These are phyloP conservation scores for Chamaea fasciata DNA, from an alignment of 2,113 vertebrate species.

Conservation along the genomic window DNA sequence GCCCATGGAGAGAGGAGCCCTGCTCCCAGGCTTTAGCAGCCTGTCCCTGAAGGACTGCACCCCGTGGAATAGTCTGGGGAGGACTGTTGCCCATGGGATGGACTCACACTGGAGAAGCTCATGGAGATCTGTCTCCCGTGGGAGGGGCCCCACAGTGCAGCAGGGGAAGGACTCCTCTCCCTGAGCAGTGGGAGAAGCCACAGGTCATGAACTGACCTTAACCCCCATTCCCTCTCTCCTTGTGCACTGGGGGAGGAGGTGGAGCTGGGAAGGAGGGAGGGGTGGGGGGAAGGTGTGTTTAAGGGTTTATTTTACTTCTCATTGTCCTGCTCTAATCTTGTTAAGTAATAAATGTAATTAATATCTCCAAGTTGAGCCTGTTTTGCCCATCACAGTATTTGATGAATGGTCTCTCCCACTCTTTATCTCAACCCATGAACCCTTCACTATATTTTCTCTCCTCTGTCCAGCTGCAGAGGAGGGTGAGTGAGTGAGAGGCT, in stretches of 20 bases:
- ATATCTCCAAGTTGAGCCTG: not conserved
- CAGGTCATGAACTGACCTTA: too few species aligned
- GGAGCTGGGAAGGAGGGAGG: not conserved
- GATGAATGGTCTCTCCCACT: not conserved
- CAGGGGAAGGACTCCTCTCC: not conserved
- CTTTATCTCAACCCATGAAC: not conserved
- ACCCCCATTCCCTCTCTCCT: not conserved
- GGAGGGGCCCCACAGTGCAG: not conserved
- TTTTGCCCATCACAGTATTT: not conserved
- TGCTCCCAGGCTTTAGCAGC: not conserved
- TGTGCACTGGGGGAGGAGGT: not conserved
- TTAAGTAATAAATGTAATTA: not conserved
- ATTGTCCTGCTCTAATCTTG: not conserved
- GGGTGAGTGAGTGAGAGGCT: not conserved
- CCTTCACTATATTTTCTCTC: not conserved
- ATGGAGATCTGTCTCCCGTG: not conserved
- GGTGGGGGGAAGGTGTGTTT: not conserved
- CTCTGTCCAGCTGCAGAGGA: not conserved
- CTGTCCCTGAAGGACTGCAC: not conserved
- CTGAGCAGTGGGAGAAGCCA: not conserved
- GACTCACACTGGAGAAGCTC: not conserved
- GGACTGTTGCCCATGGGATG: rapidly evolving
- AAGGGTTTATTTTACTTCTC: not conserved
- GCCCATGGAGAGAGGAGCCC: not conserved
- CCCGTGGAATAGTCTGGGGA: too few species aligned